Base-by-base conservation (phyloP, 2,888 invertebrate genomes). In the Yponomeuta cagnagella region DNA sequence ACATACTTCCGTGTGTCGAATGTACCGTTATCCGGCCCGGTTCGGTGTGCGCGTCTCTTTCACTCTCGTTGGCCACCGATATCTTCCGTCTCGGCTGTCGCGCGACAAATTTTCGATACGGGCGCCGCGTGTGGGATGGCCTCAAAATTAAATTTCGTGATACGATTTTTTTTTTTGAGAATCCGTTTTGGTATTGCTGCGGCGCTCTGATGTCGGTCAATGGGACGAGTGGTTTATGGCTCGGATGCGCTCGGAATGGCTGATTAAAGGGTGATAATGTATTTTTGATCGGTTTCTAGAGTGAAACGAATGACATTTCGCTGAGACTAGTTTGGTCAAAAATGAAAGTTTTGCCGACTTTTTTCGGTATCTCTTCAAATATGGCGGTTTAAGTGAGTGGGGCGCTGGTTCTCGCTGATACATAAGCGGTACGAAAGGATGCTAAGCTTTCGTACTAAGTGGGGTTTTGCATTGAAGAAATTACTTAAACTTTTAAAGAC, bases 91-190 rank as follows among this genome's bases (percentile, higher is more conserved):
- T 88, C 90, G 79, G 77, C 86, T 82, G 75, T 73, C 76, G 83
- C 82, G 89, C 89, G 91, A 91, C 91, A 90, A 91, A 89, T 89
- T 89, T 90, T 89, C 83, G 87, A 91, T 88, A 89, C 90, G 90
- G 91, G 90, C 83, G 82, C 85, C 79, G 83, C 81, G 85, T 87
- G 90, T 90, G 87, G 89, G 89, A 80, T 86, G 90, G 83, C 90
- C 91, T 87, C 85, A 89, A 90, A 89, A 89, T 88, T 84, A 81
- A 71, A 85, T 82, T 87, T 88, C 85, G 85, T 90, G 90, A 90
- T 90, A 88, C 86, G 84, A 83, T 87, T 88, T 74, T 76, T 73
- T 23, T 58, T 73, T 70, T 69, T 37, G 37, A 69, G 70, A 71
- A 73, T 71, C 73, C 81, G 82, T 77, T 76, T 83, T 75, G 64